phyloP scores from a whole-genome alignment of 1,140 invertebrate species.

The Cotesia glomerata region DNA sequence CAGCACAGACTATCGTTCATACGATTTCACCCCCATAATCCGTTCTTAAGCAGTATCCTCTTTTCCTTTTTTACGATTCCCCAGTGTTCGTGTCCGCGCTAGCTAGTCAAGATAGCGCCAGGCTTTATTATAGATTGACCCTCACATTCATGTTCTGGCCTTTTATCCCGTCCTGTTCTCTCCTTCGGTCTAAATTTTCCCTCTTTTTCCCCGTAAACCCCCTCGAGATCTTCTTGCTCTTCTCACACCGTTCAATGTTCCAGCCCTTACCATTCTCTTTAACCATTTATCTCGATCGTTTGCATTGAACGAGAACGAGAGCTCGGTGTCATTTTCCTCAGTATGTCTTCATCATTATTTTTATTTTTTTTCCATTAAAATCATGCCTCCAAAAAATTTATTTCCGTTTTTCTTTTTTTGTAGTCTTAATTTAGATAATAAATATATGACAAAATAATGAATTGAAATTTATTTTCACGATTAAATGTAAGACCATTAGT shows the following conservation, averaged over 20 bases:
- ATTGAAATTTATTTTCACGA: not conserved
- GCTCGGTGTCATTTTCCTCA: slow-evolving; percentile 5
- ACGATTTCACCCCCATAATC: slow-evolving; percentile 61
- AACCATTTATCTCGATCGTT: slow-evolving; percentile 59
- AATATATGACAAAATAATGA: too few species aligned
- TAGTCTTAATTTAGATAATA: too few species aligned
- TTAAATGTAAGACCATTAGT: not conserved
- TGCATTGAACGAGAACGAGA: slow-evolving; percentile 45
- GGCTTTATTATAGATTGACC: slow-evolving; percentile 63
- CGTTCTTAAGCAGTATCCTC: slow-evolving; percentile 58
- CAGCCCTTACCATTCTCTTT: slow-evolving; percentile 26
- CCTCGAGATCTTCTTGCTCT: slow-evolving; percentile 14
- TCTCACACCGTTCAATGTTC: not conserved
- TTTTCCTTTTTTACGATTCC: slow-evolving; percentile 55
- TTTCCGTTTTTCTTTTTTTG: not conserved
- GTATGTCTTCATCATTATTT: not conserved
- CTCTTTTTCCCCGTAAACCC: slow-evolving; percentile 33
- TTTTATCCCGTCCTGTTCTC: slow-evolving; percentile 15
- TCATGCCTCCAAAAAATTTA: not conserved
- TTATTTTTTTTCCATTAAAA: not conserved
- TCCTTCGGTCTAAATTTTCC: slow-evolving; percentile 29
- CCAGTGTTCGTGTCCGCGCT: slow-evolving; percentile 55
- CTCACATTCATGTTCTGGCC: slow-evolving; percentile 17
- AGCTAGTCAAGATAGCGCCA: slow-evolving; percentile 53
- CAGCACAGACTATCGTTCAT: slow-evolving; percentile 40